A percentile compares a stretch with the other conserved stretches of the same genome.
phyloP scores from a whole-genome alignment of 2,113 vertebrate genomes.

The Picathartes gymnocephalus region DNA sequence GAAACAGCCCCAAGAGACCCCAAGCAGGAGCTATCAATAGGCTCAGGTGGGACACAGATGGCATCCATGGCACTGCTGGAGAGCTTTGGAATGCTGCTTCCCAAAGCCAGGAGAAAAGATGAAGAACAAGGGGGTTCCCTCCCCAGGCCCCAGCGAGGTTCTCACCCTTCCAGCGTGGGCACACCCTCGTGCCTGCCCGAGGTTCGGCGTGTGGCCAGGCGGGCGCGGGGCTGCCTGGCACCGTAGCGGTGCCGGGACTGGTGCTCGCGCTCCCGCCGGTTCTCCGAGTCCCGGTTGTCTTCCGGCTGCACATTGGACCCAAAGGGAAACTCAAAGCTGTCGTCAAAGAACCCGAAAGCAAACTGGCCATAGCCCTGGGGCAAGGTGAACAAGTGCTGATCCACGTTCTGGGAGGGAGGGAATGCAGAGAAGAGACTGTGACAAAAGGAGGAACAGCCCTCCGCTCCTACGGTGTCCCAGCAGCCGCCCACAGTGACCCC shows the following conservation, averaged over 20 bases:
- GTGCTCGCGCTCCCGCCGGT: slow-evolving; percentile 83
- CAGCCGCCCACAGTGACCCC: not conserved
- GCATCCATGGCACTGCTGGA: not conserved
- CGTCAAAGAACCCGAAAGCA: slow-evolving; percentile 89
- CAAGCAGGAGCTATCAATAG: not conserved
- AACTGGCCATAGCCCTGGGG: slow-evolving; percentile 90
- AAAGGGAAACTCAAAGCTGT: slow-evolving; percentile 84
- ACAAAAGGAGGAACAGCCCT: not conserved
- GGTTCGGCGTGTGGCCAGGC: slow-evolving; percentile 83
- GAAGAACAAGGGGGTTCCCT: accelerated
- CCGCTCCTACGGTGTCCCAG: not conserved
- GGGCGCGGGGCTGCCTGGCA: slow-evolving; percentile 85
- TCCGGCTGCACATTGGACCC: slow-evolving; percentile 76
- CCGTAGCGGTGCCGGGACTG: slow-evolving; percentile 89
- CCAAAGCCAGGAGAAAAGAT: accelerated
- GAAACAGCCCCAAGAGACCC: not conserved
- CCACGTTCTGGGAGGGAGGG: slow-evolving; percentile 74
- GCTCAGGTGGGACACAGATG: not conserved
- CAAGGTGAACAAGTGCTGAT: slow-evolving; percentile 88
- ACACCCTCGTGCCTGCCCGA: slow-evolving; percentile 88
- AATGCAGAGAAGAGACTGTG: not conserved
- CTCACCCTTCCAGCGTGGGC: slow-evolving; percentile 91
- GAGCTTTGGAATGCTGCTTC: not conserved
- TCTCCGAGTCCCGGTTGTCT: slow-evolving; percentile 85
- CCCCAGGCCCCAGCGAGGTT: accelerated